Conservation (phyloP, 2,797 vertebrate species). For the Oreochromis grahami region DNA sequence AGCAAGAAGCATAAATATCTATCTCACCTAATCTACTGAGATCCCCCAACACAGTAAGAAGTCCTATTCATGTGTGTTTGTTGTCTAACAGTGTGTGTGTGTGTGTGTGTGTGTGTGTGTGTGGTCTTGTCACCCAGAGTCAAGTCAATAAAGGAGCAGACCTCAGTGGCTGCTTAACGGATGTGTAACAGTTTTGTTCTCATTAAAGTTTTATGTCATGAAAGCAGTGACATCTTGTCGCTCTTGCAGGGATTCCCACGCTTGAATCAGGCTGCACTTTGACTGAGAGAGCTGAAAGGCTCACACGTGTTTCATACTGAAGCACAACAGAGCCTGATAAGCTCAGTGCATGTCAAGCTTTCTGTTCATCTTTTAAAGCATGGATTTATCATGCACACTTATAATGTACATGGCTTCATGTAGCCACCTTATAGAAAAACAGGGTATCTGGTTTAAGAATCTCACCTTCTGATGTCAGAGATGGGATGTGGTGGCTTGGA, state of each 20-base stretch:
- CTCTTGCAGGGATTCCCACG: conserved; percentile 26
- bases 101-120: conserved; percentile 4
- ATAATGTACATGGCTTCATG: not conserved
- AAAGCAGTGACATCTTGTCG: conserved; percentile 28
- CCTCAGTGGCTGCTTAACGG: conserved; percentile 29
- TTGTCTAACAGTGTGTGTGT: not conserved
- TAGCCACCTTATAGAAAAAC: not conserved
- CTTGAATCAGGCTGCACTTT: conserved; percentile 30
- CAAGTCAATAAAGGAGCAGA: conserved; percentile 51
- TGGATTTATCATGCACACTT: not conserved
- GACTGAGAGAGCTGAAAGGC: conserved; percentile 19
- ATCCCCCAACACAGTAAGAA: not conserved
- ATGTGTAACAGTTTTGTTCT: conserved; percentile 66
- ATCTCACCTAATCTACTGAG: conserved; percentile 36
- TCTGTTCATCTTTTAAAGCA: not conserved
- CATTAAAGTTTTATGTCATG: conserved; percentile 72
- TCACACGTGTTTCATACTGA: not conserved
- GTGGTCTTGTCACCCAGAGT: conserved; percentile 32
- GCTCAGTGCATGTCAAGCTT: not conserved
- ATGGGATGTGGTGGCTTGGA: not conserved
- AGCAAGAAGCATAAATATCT: conserved; percentile 25
- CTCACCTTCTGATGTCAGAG: not conserved
- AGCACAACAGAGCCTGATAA: not conserved
- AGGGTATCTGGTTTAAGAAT: not conserved
- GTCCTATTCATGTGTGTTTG: not conserved